These are phyloP conservation scores for Pachymerium ferrugineum DNA, from an alignment of 2,888 invertebrate genomes.

Conservation along the genomic window DNA sequence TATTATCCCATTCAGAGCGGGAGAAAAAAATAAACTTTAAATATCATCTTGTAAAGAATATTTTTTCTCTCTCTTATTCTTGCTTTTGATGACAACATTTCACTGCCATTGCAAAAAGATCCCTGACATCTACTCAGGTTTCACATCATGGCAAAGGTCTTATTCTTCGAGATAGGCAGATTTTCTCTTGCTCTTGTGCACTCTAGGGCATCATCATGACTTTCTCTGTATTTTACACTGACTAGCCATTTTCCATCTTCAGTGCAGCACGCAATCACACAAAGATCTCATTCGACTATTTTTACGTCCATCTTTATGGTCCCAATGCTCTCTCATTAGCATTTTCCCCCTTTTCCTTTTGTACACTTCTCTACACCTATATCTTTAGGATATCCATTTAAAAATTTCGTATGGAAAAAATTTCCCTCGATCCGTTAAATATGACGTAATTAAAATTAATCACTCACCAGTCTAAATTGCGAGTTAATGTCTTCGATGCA, in stretches of 20 bases:
- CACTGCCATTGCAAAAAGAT: slow-evolving; percentile 12
- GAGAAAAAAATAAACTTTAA: too few species aligned
- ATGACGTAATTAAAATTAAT: slow-evolving; percentile 21
- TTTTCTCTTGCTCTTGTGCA: slow-evolving; percentile 21
- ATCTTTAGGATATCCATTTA: slow-evolving; percentile 12
- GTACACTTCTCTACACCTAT: slow-evolving; percentile 6
- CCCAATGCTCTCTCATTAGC: slow-evolving; percentile 27
- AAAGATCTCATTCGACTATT: slow-evolving; percentile 27
- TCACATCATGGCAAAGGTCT: slow-evolving; percentile 17
- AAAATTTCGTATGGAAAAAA: background rate
- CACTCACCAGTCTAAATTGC: slow-evolving; percentile 84
- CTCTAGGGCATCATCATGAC: slow-evolving; percentile 24
- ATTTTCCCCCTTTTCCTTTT: background rate
- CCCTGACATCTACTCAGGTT: slow-evolving; percentile 23
- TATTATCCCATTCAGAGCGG: too few species aligned
- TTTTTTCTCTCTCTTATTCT: background rate
- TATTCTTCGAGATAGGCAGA: slow-evolving; percentile 23
- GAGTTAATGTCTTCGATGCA: slow-evolving; percentile 73
- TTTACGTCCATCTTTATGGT: slow-evolving; percentile 23
- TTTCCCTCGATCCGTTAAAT: background rate
- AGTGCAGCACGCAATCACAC: slow-evolving; percentile 20
- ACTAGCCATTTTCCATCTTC: slow-evolving; percentile 24
- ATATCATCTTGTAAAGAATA: background rate
- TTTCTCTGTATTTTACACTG: slow-evolving; percentile 18
- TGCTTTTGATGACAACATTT: background rate